Evolutionary conservation across 2,888 invertebrate species (phyloP), one percentile per base, ranked within the genome.

Genomic region (Macrosiphum euphorbiae): DNA sequence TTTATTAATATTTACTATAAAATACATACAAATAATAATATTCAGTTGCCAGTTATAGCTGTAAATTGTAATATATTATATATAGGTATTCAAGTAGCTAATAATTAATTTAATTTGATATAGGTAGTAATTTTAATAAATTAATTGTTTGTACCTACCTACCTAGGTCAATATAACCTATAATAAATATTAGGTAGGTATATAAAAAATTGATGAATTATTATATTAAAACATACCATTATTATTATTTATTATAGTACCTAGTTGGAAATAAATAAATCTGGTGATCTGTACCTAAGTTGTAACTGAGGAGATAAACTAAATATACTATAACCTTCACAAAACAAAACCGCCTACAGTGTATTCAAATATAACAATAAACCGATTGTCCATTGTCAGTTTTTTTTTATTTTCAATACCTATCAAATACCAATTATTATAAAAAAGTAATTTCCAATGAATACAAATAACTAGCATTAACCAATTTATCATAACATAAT

Each of bases 301-400:
- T 78, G 78, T 78, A 47, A n/a, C 90, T 11, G 28, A 61, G 2
- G 4, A 67, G 20, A 90, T 61, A n/a, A 67, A 90, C 28, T 44
- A 47, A 84, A 52, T 41, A 55, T 13, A 28, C 84, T 91, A 58
- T 58, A 91, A 85, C 91, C 84, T 91, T 91, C 52, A 55, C 44
- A 10, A 55, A 52, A 91, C 52, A 44, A 55, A 44, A 84, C 41
- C 55, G 20, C 91, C 91, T 55, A 10, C n/a, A 84, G 91, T 52
- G 52, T 35, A 55, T 28, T 55, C 20, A 41, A 52, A 47, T 24
- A 41, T 41, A 84, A 91, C 41, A 91, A 84, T 84, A 90, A 55
- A 55, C 13, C 41, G 35, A 84, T 41, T 78, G 78, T 91, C 55
- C 84, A 91, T 55, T 84, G 91, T 16, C 78, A 78, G 8, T 41